Base-by-base conservation (phyloP, 2,888 invertebrate species). In the Dugesia japonica region DNA sequence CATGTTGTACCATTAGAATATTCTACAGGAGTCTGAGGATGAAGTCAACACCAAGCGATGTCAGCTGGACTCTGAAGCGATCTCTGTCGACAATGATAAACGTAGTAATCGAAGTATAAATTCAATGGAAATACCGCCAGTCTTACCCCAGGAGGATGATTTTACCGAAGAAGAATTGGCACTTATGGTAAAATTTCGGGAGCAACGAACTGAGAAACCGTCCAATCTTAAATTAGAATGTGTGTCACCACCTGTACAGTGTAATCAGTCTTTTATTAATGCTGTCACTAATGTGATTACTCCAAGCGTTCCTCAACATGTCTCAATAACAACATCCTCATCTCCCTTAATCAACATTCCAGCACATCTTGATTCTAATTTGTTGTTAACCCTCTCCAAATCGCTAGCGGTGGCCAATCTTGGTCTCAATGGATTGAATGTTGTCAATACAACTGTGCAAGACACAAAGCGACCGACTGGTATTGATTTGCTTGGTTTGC, bases 161-260 rank as follows among this genome's bases (percentile, higher is more conserved):
- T 73, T 73, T 23, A 73, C 74, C 1, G 74, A 73, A 23, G 74
- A 73, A 23, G 74, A 73, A 33, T 23, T 73, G 15, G 33, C 28
- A 4, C 23, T 73, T 7, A 73, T 73, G 74, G 74, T 38, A 17
- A 27, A 31, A 23, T 33, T 73, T 15, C 1, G 74, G 26, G 74
- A 73, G 33, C 28, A 73, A 17, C 31, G 74, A 56, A 20, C 20
- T 23, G 56, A 56, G n/a, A 56, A 56, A n/a, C 56, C 56, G 4
- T 56, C 56, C 4, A 56, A n/a, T 20, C 9, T 56, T n/a, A 56
- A 56, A 56, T 9, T n/a, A n/a, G 56, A 56, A 56, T 56, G 56
- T n/a, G 56, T 56, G 4, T 56, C 56, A 4, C 56, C 56, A 56
- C 56, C 56, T 4, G 23, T 4, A n/a, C 56, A 4, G 4, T n/a